Evolutionary conservation across 2,888 invertebrate genomes (phyloP), one percentile per base, ranked within the genome.

Genomic region (Monopis laevigella): DNA sequence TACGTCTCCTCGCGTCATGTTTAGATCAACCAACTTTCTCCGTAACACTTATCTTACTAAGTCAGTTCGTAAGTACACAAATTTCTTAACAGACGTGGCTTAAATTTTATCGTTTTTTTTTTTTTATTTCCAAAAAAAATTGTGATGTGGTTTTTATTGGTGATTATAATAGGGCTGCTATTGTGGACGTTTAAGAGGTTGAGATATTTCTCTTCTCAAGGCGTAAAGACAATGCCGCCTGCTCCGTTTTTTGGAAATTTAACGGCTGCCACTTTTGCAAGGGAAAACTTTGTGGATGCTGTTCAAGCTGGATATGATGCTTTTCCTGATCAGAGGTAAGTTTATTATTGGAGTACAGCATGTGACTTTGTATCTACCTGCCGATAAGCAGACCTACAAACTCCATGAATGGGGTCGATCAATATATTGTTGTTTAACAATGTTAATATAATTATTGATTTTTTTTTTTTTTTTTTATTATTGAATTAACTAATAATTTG

Each of bases 221-320:
- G 68, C 5, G 65, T 67, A 10, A 47, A 49, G 43, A 67, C 64
- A 17, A 43, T 62, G 19, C 58, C 60, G 40, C 64, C 68, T 2
- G 47, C 58, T 21, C 67, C 67, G 30, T 57, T 72, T 44, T 48
- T 71, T 32, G 71, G 70, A 30, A 69, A 69, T 52, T 48, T 71
- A 58, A 60, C 62, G 51, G 59, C 62, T 51, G 62, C 63, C 50
- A 65, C 67, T 34, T 53, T 66, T 18, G 63, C 65, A 35, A 51
- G 54, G 47, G 65, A 66, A 48, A 68, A 67, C 50, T 66, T 67
- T 32, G 67, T 67, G 43, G 65, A 68, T 42, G 58, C 65, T 10
- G 64, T 68, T 43, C 63, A 58, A 29, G 54, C 56, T 41, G 68
- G 67, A 43, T 68, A 67, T 45, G 55, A 59, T 42, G 56, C 59